phyloP scores from a whole-genome alignment of 2,888 invertebrate species.

The Zaprionus bogoriensis region DNA sequence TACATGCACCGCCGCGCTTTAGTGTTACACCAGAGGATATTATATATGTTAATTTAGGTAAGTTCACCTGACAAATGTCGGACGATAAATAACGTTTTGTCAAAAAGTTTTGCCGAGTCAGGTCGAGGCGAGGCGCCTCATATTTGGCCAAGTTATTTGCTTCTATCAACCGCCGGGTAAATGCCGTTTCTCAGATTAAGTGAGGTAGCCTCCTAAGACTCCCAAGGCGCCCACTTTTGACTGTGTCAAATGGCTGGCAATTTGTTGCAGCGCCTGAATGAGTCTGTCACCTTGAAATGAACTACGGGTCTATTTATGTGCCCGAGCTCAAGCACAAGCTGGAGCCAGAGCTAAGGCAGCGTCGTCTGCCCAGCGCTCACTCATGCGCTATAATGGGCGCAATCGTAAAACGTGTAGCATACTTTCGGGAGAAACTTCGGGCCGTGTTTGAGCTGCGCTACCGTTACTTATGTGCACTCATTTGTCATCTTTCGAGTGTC shows the following conservation, averaged over 20 bases:
- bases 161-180: slow-evolving; percentile 32
- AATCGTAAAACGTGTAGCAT: slow-evolving; percentile 43
- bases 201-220: slow-evolving; percentile 18
- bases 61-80: slow-evolving; percentile 61
- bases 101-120: slow-evolving; percentile 25
- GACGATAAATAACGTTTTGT: slow-evolving; percentile 37
- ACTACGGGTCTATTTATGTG: slow-evolving; percentile 51
- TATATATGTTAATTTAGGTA: slow-evolving; percentile 96
- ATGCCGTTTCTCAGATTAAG: slow-evolving; percentile 50
- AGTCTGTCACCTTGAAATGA: slow-evolving; percentile 73
- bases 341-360: neutral
- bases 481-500: slow-evolving; percentile 62
- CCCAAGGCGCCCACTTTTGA: slow-evolving; percentile 35
- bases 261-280: slow-evolving; percentile 68
- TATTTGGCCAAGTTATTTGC: slow-evolving; percentile 44
- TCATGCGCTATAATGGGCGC: slow-evolving; percentile 47
- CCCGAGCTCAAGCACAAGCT: slow-evolving; percentile 1
- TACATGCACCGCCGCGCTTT: slow-evolving; percentile 97
- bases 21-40: slow-evolving; percentile 97
- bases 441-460: slow-evolving; percentile 31
- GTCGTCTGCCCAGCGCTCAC: slow-evolving; percentile 12
- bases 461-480: slow-evolving; percentile 52
- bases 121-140: no score
- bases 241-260: slow-evolving; percentile 69
- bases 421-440: slow-evolving; percentile 29